A percentile compares a stretch with the other conserved stretches of the same genome.
These are phyloP conservation scores for Syngnathus rostellatus DNA, from an alignment of 2,797 vertebrate genomes.

Conservation along the genomic window DNA sequence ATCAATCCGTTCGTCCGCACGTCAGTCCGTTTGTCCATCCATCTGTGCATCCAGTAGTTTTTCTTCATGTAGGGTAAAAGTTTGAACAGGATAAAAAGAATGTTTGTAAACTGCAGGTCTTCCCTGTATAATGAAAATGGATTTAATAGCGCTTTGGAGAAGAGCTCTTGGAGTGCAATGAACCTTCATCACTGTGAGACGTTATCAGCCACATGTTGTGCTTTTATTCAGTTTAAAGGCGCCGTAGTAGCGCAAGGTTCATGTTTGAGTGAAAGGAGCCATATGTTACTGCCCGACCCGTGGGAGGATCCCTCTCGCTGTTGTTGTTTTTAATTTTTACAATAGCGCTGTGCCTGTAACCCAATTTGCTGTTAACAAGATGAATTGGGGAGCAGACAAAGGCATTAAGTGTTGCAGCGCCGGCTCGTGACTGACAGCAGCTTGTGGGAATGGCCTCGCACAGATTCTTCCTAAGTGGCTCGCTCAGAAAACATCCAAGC, in stretches of 20 bases:
- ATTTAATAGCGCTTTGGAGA: background rate
- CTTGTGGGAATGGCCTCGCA: constrained; percentile 75
- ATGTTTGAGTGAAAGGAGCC: constrained; percentile 61
- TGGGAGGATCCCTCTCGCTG: constrained; percentile 48
- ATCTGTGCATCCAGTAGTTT: too few relatives aligned
- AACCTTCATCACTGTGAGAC: background rate
- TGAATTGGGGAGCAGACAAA: constrained; percentile 79
- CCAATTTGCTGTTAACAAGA: constrained; percentile 81
- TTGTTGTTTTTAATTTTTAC: constrained; percentile 49
- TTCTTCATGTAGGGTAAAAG: background rate
- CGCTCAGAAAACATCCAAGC: constrained; percentile 73
- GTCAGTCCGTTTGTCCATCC: too few relatives aligned
- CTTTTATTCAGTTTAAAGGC: background rate
- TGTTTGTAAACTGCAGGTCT: background rate
- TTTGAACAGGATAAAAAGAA: background rate
- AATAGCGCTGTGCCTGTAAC: constrained; percentile 68
- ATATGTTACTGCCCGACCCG: constrained; percentile 57
- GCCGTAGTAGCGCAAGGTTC: constrained; percentile 27
- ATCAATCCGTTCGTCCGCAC: too few relatives aligned
- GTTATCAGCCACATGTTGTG: constrained; percentile 17
- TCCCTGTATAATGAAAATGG: background rate
- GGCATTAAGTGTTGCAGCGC: constrained; percentile 77
- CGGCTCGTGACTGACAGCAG: constrained; percentile 77
- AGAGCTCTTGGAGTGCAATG: background rate
- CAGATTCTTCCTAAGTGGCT: constrained; percentile 76